phyloP scores from a whole-genome alignment of 35 echinoderm and acorn worm species.

The Patiria miniata region DNA sequence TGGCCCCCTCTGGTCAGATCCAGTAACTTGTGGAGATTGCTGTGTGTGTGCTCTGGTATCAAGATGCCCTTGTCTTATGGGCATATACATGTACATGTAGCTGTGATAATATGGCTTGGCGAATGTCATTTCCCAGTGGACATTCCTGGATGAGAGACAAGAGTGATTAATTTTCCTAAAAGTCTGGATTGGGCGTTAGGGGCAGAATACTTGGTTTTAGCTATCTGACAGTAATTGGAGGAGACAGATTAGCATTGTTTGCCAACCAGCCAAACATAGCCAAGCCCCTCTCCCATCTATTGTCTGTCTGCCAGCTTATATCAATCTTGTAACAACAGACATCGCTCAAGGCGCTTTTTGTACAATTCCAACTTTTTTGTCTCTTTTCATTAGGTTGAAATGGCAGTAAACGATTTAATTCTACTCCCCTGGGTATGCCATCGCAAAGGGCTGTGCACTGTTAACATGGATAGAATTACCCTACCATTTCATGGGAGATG shows the following conservation, averaged over 20 bases:
- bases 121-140: background rate
- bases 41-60: no score
- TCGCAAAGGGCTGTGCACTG: background rate
- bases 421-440: background rate
- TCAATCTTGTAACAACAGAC: conserved; percentile 21
- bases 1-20: no score
- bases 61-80: no score
- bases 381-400: background rate
- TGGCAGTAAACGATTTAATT: conserved; percentile 21
- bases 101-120: no score
- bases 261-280: background rate
- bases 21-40: no score
- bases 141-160: background rate
- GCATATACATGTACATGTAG: no score
- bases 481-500: background rate
- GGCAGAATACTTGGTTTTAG: background rate
- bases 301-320: background rate
- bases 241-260: conserved; percentile 19
- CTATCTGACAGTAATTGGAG: conserved; percentile 3
- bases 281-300: background rate
- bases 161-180: conserved; percentile 24
- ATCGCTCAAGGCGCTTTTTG: conserved; percentile 1
- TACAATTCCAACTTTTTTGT: background rate
- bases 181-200: background rate
- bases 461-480: background rate